Evolutionary conservation across 2,888 invertebrate genomes (phyloP), one percentile per base, ranked within the genome.

Genomic region (Diplazon laetatorius): DNA sequence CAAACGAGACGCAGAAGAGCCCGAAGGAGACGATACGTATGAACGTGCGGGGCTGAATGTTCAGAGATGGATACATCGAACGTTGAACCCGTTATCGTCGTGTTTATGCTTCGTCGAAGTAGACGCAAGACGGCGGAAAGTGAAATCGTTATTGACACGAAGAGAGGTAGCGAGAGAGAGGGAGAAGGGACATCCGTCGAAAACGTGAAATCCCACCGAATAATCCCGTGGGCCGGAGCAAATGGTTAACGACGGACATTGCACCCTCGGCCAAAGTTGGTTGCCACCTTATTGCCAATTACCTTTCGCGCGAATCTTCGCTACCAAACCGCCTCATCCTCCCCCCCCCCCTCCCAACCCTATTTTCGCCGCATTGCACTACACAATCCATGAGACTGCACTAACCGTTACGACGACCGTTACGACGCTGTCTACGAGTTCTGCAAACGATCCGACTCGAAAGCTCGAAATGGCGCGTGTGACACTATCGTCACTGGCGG

Each of bases 251-350:
- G 57, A 14, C 59, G 48, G 70, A 57, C 30, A 20, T 59, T 59
- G 57, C 50, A 60, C 65, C 50, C 42, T 60, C 42, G 65, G 59
- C 50, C 39, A 71, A 65, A 55, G 59, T 63, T 70, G 42, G 50
- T 25, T 65, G 20, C 60, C 66, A 74, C 52, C 76, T 83, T 84
- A 83, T 82, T 75, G 83, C 62, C 81, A 83, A 83, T 85, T 81
- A 77, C 68, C 57, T n/a, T 52, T 71, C 50, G 42, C 70, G 63
- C 50, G 52, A 42, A 35, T 10, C n/a, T n/a, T 42, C 57, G 22
- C 25, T 52, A n/a, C 52, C 75, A 37, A 44, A 52, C 48, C 37
- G n/a, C n/a, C n/a, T n/a, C n/a, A n/a, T n/a, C n/a, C n/a, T n/a
- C n/a, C n/a, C n/a, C n/a, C n/a, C n/a, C n/a, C n/a, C n/a, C n/a